Percentiles rank a stretch among this genome's conserved stretches.
These are phyloP conservation scores for Oryzias celebensis DNA, from an alignment of 2,113 vertebrate genomes.

Conservation along the genomic window DNA sequence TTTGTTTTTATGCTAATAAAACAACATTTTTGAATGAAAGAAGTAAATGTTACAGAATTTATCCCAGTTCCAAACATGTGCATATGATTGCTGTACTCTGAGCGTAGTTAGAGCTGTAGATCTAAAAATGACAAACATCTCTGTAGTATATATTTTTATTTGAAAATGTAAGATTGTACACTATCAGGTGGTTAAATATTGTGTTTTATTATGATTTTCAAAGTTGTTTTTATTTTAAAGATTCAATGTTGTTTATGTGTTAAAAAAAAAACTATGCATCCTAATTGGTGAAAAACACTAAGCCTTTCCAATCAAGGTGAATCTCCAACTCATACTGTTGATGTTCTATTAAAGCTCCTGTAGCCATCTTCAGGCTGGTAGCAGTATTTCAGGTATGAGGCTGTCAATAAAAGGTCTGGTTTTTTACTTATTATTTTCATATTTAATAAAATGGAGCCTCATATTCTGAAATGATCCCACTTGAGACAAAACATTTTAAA, in stretches of 20 bases:
- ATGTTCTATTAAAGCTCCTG: constrained; percentile 13
- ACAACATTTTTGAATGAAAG: too few species aligned
- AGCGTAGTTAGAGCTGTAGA: constrained; percentile 13
- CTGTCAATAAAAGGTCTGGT: neutral
- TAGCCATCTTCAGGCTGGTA: constrained; percentile 39
- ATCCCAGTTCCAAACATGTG: too few species aligned
- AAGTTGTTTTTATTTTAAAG: too few species aligned
- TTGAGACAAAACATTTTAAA: too few species aligned
- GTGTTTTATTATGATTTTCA: too few species aligned
- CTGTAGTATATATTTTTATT: neutral
- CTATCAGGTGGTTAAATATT: too few species aligned
- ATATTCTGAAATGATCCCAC: too few species aligned
- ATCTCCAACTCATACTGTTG: neutral
- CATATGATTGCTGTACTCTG: neutral
- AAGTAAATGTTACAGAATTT: too few species aligned
- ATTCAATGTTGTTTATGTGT: neutral
- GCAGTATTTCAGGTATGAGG: constrained; percentile 17
- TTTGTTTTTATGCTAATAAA: too few species aligned
- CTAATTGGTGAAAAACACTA: neutral
- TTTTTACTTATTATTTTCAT: neutral
- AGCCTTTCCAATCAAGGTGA: neutral
- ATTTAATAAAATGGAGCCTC: neutral
- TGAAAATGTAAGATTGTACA: too few species aligned
- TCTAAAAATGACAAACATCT: constrained; percentile 11
- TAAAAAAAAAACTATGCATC: too few species aligned